Conservation (phyloP, 2,888 invertebrate genomes). For the Macaria notata region DNA sequence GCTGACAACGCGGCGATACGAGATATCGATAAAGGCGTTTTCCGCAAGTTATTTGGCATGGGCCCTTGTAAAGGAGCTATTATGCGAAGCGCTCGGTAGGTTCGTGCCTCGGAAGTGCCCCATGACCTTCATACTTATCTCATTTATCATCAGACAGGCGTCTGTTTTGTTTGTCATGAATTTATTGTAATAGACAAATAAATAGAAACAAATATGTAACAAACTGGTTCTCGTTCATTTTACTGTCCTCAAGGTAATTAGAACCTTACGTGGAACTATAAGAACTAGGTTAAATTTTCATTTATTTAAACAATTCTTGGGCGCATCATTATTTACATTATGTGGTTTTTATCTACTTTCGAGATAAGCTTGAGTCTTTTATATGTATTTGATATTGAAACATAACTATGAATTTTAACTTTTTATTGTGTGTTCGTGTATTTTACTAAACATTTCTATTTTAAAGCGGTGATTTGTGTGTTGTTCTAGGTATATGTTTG, state of each 20-base stretch:
- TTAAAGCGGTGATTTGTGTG: no score
- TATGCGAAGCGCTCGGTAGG: conserved; percentile 8
- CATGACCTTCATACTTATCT: conserved; percentile 25
- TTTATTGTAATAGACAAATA: conserved; percentile 20
- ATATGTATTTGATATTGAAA: no score
- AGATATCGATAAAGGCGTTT: not conserved
- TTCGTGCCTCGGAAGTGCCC: conserved; percentile 25
- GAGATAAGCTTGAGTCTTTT: no score
- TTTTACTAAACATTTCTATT: no score
- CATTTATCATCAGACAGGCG: conserved; percentile 24
- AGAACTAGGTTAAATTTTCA: no score
- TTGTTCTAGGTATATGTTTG: no score
- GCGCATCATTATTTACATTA: no score
- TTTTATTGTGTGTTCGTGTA: no score
- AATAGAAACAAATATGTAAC: conserved; percentile 12
- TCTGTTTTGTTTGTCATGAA: conserved; percentile 25
- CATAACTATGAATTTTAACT: no score
- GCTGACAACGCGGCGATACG: not conserved
- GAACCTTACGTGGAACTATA: no score
- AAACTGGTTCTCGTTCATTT: conserved; percentile 7
- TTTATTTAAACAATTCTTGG: no score
- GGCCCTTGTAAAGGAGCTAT: conserved; percentile 4
- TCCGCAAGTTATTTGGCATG: conserved; percentile 3
- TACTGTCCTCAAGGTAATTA: conserved; percentile 1
- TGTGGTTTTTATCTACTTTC: no score